Conservation (phyloP, 2,888 invertebrate genomes). For the Parapristionchus giblindavisi region DNA sequence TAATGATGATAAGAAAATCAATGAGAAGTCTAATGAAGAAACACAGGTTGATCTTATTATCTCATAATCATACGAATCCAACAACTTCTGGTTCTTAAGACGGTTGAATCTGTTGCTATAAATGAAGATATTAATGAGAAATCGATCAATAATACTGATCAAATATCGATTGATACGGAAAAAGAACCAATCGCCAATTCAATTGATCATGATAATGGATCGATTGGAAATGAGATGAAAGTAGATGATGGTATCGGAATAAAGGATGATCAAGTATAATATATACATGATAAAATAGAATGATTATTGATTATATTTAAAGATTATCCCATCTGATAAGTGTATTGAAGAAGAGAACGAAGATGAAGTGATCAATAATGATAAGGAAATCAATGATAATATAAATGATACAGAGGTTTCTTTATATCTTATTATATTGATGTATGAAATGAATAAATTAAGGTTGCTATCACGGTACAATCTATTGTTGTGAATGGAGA, state of each 20-base stretch:
- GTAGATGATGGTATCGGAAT: neutral
- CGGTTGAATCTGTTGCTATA: neutral
- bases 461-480: neutral
- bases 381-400: no score
- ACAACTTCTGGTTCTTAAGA: no score
- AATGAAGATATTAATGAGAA: neutral
- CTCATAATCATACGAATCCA: no score
- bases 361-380: neutral
- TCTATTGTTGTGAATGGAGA: neutral
- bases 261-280: neutral
- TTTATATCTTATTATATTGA: neutral
- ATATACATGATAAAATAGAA: neutral
- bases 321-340: neutral
- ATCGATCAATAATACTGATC: neutral
- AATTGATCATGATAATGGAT: neutral
- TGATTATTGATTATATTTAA: neutral
- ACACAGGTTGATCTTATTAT: no score
- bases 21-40: no score
- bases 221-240: neutral
- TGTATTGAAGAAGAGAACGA: neutral
- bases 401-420: no score
- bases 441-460: neutral
- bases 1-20: no score
- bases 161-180: neutral
- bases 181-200: neutral